A percentile compares a stretch with the other conserved stretches of the same genome.
Evolutionary conservation across 2,797 vertebrate species (phyloP).

Genomic region (Rhabdophis nuchalis): DNA sequence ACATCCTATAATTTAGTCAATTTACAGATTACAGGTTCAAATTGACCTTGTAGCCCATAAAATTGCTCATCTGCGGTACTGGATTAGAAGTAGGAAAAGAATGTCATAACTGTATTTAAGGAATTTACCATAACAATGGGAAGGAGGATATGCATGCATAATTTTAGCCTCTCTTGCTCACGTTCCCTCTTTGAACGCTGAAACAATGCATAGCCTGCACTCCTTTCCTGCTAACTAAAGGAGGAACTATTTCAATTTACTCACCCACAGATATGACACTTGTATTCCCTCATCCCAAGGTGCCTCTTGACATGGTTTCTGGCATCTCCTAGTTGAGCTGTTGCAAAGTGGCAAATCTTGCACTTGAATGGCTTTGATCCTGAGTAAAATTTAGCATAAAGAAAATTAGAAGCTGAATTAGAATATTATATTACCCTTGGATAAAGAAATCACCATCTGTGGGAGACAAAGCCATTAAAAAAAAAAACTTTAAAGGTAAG

Average conservation of each 20-base stretch:
- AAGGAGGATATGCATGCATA: conserved; percentile 75
- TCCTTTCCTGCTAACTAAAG: conserved; percentile 50
- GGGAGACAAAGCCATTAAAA: conserved; percentile 50
- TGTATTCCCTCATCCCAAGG: conserved; percentile 98
- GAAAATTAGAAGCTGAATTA: conserved; percentile 66
- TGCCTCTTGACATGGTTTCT: conserved; percentile 99
- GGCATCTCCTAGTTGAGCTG: conserved; percentile 97
- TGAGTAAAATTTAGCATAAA: conserved; percentile 77
- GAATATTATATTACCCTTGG: conserved; percentile 62
- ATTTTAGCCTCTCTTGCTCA: conserved; percentile 73
- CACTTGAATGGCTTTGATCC: conserved; percentile 99
- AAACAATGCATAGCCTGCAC: conserved; percentile 67
- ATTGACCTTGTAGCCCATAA: conserved; percentile 82
- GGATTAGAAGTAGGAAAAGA: conserved; percentile 78
- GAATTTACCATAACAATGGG: conserved; percentile 82
- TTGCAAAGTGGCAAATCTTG: conserved; percentile 98
- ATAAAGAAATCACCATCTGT: conserved; percentile 60
- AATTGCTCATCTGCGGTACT: conserved; percentile 78
- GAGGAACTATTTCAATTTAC: conserved; percentile 70
- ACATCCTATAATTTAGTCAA: conserved; percentile 87
- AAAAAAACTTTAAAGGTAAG: conserved; percentile 15
- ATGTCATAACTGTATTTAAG: conserved; percentile 83
- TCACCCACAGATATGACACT: conserved; percentile 99
- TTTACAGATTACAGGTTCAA: conserved; percentile 86
- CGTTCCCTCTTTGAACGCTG: conserved; percentile 65